Conservation (phyloP, 2,113 vertebrate genomes). For the Chaetops frenatus region DNA sequence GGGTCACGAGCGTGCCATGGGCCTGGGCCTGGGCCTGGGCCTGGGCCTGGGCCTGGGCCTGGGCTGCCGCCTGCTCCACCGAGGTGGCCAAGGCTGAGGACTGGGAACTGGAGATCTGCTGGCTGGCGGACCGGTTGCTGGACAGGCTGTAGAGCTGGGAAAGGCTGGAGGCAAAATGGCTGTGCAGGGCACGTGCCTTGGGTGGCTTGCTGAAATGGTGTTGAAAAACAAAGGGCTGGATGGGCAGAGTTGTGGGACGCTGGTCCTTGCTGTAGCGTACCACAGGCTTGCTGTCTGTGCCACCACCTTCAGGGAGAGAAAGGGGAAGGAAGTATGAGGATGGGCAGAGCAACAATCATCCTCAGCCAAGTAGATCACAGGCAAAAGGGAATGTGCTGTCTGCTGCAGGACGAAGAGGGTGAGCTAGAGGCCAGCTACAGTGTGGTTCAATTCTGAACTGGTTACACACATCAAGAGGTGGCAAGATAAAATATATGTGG, state of each 20-base stretch:
- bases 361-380: background rate
- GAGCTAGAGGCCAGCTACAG: background rate
- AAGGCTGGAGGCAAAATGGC: slow-evolving; percentile 74
- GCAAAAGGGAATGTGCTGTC: background rate
- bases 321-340: background rate
- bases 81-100: background rate
- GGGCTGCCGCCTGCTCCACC: background rate
- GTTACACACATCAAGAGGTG: background rate
- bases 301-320: slow-evolving; percentile 71
- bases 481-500: background rate
- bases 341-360: background rate
- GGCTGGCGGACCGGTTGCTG: slow-evolving; percentile 52
- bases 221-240: slow-evolving; percentile 97
- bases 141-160: slow-evolving; percentile 83
- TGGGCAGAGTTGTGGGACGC: slow-evolving; percentile 92
- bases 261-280: slow-evolving; percentile 95
- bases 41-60: background rate
- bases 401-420: background rate
- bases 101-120: slow-evolving; percentile 56
- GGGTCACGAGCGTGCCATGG: background rate
- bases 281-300: slow-evolving; percentile 74
- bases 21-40: background rate
- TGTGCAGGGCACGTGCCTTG: slow-evolving; percentile 84
- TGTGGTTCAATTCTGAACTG: background rate
- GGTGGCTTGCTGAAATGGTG: slow-evolving; percentile 86